Evolutionary conservation across 1,140 invertebrate genomes (phyloP).

Genomic region (Anoplolepis gracilipes): DNA sequence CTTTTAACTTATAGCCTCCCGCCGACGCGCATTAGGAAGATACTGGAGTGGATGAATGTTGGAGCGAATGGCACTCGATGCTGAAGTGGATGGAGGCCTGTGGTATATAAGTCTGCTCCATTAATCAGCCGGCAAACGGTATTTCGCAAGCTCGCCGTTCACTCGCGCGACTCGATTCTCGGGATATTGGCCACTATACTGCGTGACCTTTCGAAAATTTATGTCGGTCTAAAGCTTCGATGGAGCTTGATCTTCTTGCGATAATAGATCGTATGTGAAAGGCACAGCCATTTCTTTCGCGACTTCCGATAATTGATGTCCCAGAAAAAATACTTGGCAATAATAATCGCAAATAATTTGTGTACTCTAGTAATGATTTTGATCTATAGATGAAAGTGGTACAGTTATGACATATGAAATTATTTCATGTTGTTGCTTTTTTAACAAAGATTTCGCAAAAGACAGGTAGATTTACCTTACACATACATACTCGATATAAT

Average conservation of each 20-base stretch:
- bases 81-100: constrained; percentile 73
- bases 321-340: not conserved
- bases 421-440: constrained; percentile 1
- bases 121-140: constrained; percentile 75
- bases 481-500: no score
- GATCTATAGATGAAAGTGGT: not conserved
- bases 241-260: constrained; percentile 65
- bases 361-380: constrained; percentile 9
- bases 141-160: constrained; percentile 69
- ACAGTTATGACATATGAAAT: constrained; percentile 6
- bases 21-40: constrained; percentile 67
- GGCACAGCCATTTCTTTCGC: constrained; percentile 33
- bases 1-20: constrained; percentile 68
- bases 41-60: constrained; percentile 72
- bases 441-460: not conserved
- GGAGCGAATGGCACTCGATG: constrained; percentile 71
- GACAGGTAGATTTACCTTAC: not conserved
- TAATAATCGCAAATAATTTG: not conserved
- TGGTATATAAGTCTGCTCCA: constrained; percentile 73
- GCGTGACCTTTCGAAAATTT: constrained; percentile 67
- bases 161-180: constrained; percentile 59
- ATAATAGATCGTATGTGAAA: constrained; percentile 50
- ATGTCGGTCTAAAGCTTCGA: constrained; percentile 48
- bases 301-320: constrained; percentile 41
- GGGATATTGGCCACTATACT: constrained; percentile 61